phyloP scores from a whole-genome alignment of 2,888 invertebrate genomes.

The Nemapogon koenigi region DNA sequence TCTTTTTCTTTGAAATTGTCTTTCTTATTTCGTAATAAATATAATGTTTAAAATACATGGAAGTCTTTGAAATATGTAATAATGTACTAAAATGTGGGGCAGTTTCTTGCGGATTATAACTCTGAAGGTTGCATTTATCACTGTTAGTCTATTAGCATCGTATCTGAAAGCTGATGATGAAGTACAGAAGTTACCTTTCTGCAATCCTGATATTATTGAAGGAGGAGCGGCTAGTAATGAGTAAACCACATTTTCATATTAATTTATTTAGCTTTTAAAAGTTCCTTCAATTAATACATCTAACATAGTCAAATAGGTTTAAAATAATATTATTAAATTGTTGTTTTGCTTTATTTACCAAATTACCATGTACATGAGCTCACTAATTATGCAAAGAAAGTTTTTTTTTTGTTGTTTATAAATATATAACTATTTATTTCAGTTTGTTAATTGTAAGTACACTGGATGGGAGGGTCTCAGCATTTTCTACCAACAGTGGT shows the following conservation, averaged over 20 bases:
- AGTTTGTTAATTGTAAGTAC: constrained; percentile 87
- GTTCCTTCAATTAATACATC: too few species aligned
- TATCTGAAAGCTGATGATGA: constrained; percentile 44
- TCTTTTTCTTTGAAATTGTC: neutral
- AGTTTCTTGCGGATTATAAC: constrained; percentile 54
- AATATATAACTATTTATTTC: constrained; percentile 21
- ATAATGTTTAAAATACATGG: too few species aligned
- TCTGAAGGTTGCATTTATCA: constrained; percentile 39
- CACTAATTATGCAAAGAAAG: too few species aligned
- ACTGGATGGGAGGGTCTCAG: constrained; percentile 86
- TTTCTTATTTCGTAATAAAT: too few species aligned
- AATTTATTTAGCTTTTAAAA: too few species aligned
- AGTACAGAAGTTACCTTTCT: constrained; percentile 50
- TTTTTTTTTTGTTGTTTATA: constrained; percentile 15
- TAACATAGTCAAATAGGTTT: too few species aligned
- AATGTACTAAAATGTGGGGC: constrained; percentile 36
- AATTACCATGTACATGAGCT: too few species aligned
- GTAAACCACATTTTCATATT: constrained; percentile 33
- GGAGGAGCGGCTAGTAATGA: constrained; percentile 35
- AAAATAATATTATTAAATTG: too few species aligned
- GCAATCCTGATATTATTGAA: constrained; percentile 42
- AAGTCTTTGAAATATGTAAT: constrained; percentile 22
- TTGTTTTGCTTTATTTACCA: too few species aligned
- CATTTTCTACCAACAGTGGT: constrained; percentile 77
- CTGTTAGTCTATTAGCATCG: constrained; percentile 38